A percentile compares a stretch with the other conserved stretches of the same genome.
Conservation (phyloP, 2,888 invertebrate genomes). For the Macaria liturata region DNA sequence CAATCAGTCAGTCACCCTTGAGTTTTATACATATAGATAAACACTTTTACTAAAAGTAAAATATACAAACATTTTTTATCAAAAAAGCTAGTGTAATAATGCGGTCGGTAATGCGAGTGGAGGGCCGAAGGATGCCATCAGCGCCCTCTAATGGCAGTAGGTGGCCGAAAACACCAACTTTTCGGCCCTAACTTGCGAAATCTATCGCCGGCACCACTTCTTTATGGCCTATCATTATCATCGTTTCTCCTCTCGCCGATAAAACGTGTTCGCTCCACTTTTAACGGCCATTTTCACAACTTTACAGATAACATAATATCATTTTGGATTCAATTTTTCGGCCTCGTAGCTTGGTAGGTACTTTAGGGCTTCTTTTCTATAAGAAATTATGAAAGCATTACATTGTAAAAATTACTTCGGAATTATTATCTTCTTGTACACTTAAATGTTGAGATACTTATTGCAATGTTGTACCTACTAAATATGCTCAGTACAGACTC, state of each 20-base stretch:
- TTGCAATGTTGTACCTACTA: too few species aligned
- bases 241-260: constrained; percentile 74
- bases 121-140: constrained; percentile 61
- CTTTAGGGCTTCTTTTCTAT: background rate
- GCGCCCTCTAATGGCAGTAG: constrained; percentile 70
- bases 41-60: too few species aligned
- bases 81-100: constrained; percentile 37
- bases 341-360: background rate
- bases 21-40: too few species aligned
- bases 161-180: constrained; percentile 58
- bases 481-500: too few species aligned
- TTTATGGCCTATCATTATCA: constrained; percentile 80
- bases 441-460: too few species aligned
- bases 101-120: constrained; percentile 49
- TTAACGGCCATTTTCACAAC: constrained; percentile 66
- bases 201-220: constrained; percentile 74
- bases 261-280: constrained; percentile 77
- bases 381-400: too few species aligned
- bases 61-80: constrained; percentile 11
- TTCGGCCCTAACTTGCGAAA: constrained; percentile 64
- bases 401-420: too few species aligned
- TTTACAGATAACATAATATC: constrained; percentile 70
- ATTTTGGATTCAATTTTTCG: constrained; percentile 63
- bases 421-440: too few species aligned
- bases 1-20: too few species aligned